Percentiles rank a stretch among this genome's conserved stretches.
These are phyloP conservation scores for Euplexia lucipara DNA, from an alignment of 2,888 invertebrate genomes.

Conservation along the genomic window DNA sequence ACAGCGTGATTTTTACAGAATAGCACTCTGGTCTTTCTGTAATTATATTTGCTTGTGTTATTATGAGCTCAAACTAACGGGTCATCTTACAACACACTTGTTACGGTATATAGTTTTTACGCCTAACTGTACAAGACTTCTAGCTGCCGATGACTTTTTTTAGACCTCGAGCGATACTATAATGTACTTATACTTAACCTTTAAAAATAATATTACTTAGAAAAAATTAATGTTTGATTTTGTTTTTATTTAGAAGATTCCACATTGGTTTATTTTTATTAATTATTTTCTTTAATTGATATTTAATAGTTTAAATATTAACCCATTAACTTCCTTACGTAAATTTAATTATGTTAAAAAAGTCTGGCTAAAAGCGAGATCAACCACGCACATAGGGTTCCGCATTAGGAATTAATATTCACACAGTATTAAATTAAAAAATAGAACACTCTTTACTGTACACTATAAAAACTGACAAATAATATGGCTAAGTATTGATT, in stretches of 20 bases:
- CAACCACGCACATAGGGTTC: too few species aligned
- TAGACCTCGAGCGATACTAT: neutral
- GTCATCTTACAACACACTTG: conserved; percentile 22
- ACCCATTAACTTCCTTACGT: too few species aligned
- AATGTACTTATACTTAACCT: neutral
- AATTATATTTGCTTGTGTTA: conserved; percentile 2
- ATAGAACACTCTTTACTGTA: too few species aligned
- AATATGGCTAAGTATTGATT: too few species aligned
- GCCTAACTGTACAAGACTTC: conserved; percentile 29
- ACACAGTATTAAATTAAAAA: too few species aligned
- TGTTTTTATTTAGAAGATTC: neutral
- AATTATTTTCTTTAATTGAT: neutral
- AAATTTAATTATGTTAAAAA: too few species aligned
- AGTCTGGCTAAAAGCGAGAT: too few species aligned
- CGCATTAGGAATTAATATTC: too few species aligned
- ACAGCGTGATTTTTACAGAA: too few species aligned
- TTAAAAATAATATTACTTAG: too few species aligned
- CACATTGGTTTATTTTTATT: neutral
- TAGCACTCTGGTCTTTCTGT: conserved; percentile 45
- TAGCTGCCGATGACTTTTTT: conserved; percentile 15
- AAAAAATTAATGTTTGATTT: conserved; percentile 18
- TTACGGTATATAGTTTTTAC: conserved; percentile 53
- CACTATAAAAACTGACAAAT: too few species aligned
- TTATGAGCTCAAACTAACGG: conserved; percentile 41
- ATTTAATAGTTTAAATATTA: too few species aligned